Evolutionary conservation across 2,797 vertebrate species (phyloP).

Genomic region (Sebastes hubbsi): DNA sequence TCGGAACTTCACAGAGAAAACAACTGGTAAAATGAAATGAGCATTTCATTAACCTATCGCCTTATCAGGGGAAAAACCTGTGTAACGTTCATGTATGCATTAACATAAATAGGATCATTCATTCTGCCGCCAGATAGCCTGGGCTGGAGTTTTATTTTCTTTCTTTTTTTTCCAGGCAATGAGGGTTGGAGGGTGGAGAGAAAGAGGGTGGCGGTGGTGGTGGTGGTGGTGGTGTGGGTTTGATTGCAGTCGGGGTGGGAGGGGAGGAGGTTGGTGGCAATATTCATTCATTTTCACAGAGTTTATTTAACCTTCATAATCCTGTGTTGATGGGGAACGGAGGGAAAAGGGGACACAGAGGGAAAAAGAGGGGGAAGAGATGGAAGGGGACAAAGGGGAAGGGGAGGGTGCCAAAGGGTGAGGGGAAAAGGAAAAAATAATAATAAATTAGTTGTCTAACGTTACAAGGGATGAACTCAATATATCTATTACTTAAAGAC

Average conservation of each 20-base stretch:
- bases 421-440: constrained; percentile 78
- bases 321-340: constrained; percentile 89
- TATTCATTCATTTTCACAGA: constrained; percentile 90
- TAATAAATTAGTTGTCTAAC: constrained; percentile 99
- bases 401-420: constrained; percentile 28
- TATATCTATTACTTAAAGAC: constrained; percentile 99
- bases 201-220: constrained; percentile 48
- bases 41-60: constrained; percentile 99
- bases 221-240: constrained; percentile 36
- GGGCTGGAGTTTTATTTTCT: constrained; percentile 76
- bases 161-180: constrained; percentile 58
- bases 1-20: constrained; percentile 99
- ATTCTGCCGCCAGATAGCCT: constrained; percentile 94
- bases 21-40: constrained; percentile 99
- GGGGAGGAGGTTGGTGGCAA: constrained; percentile 72
- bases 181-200: constrained; percentile 59
- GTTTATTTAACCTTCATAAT: constrained; percentile 99
- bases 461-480: constrained; percentile 99
- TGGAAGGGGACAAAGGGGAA: constrained; percentile 27
- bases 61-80: constrained; percentile 99
- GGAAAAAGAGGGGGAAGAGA: constrained; percentile 28
- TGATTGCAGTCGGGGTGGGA: constrained; percentile 75
- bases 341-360: constrained; percentile 58
- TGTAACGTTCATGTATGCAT: constrained; percentile 99
- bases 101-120: constrained; percentile 99